A percentile compares a stretch with the other conserved stretches of the same genome.
Evolutionary conservation across 2,113 vertebrate genomes (phyloP).

Genomic region (Orthochromis malagaraziensis): DNA sequence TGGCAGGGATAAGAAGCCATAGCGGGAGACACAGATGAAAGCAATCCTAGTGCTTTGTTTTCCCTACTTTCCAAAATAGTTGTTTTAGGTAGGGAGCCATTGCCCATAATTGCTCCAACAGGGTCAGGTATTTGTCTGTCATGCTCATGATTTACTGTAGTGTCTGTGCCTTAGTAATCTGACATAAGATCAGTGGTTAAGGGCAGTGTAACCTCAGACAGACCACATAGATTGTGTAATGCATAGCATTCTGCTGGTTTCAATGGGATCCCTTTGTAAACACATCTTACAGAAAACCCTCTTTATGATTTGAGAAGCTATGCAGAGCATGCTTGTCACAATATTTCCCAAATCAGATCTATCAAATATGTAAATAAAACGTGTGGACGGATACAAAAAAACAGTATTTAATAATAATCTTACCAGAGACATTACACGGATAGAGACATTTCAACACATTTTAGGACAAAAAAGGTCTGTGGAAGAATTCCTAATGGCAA

Average conservation of each 20-base stretch:
- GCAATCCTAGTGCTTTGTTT: conserved; percentile 46
- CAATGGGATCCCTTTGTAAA: conserved; percentile 30
- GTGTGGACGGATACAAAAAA: neutral
- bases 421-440: neutral
- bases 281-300: conserved; percentile 6
- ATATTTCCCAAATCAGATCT: neutral
- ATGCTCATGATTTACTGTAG: conserved; percentile 43
- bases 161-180: conserved; percentile 46
- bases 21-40: conserved; percentile 46
- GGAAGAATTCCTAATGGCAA: neutral
- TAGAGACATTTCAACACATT: neutral
- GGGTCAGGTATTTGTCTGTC: conserved; percentile 54
- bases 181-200: conserved; percentile 50
- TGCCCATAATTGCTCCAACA: conserved; percentile 52
- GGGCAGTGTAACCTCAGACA: conserved; percentile 43
- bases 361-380: neutral
- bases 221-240: conserved; percentile 46
- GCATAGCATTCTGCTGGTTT: conserved; percentile 35
- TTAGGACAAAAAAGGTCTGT: neutral
- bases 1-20: conserved; percentile 20
- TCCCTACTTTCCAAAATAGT: conserved; percentile 46
- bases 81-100: conserved; percentile 59
- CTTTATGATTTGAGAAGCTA: neutral
- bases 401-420: neutral
- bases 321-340: neutral